A percentile compares a stretch with the other conserved stretches of the same genome.
phyloP scores from a whole-genome alignment of 2,113 vertebrate genomes.

The Smithornis capensis region DNA sequence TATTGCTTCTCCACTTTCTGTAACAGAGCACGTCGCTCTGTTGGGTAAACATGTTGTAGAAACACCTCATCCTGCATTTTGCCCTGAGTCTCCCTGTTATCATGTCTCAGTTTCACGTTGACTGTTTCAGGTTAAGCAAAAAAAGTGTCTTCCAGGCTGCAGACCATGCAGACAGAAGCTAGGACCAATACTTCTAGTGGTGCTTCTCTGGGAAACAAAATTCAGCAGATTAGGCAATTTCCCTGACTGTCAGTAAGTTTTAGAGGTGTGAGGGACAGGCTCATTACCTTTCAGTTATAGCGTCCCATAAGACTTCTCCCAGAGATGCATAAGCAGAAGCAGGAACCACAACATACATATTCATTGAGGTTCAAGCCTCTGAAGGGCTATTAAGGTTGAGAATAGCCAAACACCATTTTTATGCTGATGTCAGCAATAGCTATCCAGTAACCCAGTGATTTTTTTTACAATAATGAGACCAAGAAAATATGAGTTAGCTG shows the following conservation, averaged over 20 bases:
- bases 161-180: neutral
- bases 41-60: neutral
- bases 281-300: neutral
- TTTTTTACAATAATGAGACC: neutral
- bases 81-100: accelerated
- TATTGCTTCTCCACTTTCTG: neutral
- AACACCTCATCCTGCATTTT: neutral
- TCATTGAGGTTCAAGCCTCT: neutral
- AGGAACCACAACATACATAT: neutral
- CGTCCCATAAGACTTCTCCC: neutral
- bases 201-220: neutral
- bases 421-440: neutral
- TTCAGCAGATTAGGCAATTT: neutral
- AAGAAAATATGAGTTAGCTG: neutral
- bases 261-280: neutral
- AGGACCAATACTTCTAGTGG: neutral
- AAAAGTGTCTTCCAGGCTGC: neutral
- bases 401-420: neutral
- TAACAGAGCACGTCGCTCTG: accelerated
- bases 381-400: neutral
- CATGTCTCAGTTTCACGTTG: neutral
- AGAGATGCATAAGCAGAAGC: neutral
- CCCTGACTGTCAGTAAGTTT: neutral
- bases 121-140: neutral
- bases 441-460: neutral